phyloP scores from a whole-genome alignment of 2,113 vertebrate species.

The Dasypus novemcinctus region DNA sequence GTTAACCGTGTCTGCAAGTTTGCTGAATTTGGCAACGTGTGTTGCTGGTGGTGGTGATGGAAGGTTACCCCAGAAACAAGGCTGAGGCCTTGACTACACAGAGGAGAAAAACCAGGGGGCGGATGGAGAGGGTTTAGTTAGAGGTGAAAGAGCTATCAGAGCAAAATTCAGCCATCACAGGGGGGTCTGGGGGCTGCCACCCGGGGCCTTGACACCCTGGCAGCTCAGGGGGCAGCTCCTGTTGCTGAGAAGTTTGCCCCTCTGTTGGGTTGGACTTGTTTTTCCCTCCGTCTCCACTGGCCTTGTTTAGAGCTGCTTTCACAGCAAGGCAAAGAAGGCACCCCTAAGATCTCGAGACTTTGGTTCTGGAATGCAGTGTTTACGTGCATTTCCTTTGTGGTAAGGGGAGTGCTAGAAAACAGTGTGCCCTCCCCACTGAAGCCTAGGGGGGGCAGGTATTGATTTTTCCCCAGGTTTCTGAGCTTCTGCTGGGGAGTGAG shows the following conservation, averaged over 20 bases:
- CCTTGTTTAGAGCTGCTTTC: not conserved
- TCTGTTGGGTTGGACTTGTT: no score
- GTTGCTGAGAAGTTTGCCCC: not conserved
- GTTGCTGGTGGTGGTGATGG: not conserved
- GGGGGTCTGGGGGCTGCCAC: rapidly evolving
- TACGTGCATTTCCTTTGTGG: not conserved
- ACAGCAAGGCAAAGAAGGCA: not conserved
- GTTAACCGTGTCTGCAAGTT: not conserved
- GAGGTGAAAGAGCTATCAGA: not conserved
- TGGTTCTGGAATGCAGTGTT: not conserved
- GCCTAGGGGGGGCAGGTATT: not conserved
- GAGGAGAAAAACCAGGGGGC: not conserved
- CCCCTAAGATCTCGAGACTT: not conserved
- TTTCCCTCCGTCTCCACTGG: no score
- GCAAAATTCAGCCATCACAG: not conserved
- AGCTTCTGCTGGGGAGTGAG: not conserved
- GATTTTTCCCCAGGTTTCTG: not conserved
- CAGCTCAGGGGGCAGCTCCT: not conserved
- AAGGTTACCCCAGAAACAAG: not conserved
- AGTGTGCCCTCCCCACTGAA: rapidly evolving
- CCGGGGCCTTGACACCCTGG: not conserved
- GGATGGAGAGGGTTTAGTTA: not conserved
- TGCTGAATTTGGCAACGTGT: not conserved
- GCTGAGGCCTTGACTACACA: not conserved
- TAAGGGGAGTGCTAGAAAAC: not conserved